A percentile compares a stretch with the other conserved stretches of the same genome.
These are phyloP conservation scores for Entomobrya proxima DNA, from an alignment of 2,888 invertebrate genomes.

Conservation along the genomic window DNA sequence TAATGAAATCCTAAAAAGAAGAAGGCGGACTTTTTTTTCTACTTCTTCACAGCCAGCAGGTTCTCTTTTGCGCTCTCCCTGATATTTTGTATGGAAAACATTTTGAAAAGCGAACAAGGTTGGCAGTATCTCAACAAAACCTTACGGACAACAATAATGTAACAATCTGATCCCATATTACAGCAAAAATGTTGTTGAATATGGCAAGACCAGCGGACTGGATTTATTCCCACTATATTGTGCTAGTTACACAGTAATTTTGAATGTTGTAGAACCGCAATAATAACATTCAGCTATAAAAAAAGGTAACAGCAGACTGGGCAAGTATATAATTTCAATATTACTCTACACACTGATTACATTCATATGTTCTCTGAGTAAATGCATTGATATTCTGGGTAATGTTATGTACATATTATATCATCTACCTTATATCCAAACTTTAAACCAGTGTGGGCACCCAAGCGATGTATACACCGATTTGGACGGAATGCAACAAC, in stretches of 20 bases:
- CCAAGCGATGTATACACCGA: neutral
- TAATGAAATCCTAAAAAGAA: constrained; percentile 35
- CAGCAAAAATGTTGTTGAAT: neutral
- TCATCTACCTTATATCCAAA: neutral
- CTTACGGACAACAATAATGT: constrained; percentile 11
- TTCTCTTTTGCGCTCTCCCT: neutral
- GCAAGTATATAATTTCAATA: constrained; percentile 23
- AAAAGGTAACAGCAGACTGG: constrained; percentile 29
- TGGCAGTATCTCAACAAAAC: constrained; percentile 19
- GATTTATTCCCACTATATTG: constrained; percentile 12
- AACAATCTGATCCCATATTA: constrained; percentile 1
- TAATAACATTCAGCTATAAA: constrained; percentile 32
- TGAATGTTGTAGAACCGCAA: constrained; percentile 40
- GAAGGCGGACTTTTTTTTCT: constrained; percentile 48
- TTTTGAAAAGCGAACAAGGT: neutral
- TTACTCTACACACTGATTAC: neutral
- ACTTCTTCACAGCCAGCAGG: neutral
- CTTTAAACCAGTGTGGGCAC: neutral
- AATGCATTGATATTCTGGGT: neutral
- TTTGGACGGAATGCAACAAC: neutral
- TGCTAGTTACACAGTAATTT: constrained; percentile 54
- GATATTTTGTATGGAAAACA: neutral
- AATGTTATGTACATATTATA: neutral
- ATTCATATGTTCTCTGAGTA: neutral
- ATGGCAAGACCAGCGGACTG: neutral